These are phyloP conservation scores for Acrobasis consociella DNA, from an alignment of 2,888 invertebrate genomes.

Conservation along the genomic window DNA sequence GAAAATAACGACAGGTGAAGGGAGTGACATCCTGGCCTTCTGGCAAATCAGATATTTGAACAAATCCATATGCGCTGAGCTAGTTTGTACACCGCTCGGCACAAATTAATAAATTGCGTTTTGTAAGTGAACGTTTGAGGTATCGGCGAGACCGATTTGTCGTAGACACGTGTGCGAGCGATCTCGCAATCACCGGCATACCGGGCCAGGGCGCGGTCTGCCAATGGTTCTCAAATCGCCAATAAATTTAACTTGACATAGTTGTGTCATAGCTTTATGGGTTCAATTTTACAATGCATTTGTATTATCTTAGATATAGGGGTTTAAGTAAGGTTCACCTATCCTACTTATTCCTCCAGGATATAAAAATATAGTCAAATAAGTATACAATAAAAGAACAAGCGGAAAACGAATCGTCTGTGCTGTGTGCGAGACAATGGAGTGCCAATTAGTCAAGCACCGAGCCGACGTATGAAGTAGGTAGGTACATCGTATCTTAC, in stretches of 20 bases:
- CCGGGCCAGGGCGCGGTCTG: slow-evolving; percentile 67
- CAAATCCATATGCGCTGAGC: background rate
- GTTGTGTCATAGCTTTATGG: slow-evolving; percentile 35
- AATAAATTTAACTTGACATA: slow-evolving; percentile 53
- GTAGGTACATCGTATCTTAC: slow-evolving; percentile 7
- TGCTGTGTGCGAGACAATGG: slow-evolving; percentile 36
- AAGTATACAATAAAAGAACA: slow-evolving; percentile 7
- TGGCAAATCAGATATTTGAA: background rate
- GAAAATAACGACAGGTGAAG: slow-evolving; percentile 63
- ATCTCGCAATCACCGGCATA: slow-evolving; percentile 67
- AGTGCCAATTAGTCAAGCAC: slow-evolving; percentile 41
- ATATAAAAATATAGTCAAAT: slow-evolving; percentile 1
- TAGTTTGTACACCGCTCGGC: background rate
- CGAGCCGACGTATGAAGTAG: slow-evolving; percentile 27
- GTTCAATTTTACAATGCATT: slow-evolving; percentile 22
- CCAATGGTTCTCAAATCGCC: slow-evolving; percentile 55
- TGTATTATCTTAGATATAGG: background rate
- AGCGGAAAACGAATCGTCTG: slow-evolving; percentile 26
- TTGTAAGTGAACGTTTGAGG: slow-evolving; percentile 27
- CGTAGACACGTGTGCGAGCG: slow-evolving; percentile 60
- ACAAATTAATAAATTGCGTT: slow-evolving; percentile 24
- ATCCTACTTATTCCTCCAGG: background rate
- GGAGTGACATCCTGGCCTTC: slow-evolving; percentile 32
- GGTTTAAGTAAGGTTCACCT: background rate
- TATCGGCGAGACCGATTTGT: slow-evolving; percentile 41